Evolutionary conservation across 2,797 vertebrate genomes (phyloP), one percentile per base, ranked within the genome.

Genomic region (Acanthurus lineatus): DNA sequence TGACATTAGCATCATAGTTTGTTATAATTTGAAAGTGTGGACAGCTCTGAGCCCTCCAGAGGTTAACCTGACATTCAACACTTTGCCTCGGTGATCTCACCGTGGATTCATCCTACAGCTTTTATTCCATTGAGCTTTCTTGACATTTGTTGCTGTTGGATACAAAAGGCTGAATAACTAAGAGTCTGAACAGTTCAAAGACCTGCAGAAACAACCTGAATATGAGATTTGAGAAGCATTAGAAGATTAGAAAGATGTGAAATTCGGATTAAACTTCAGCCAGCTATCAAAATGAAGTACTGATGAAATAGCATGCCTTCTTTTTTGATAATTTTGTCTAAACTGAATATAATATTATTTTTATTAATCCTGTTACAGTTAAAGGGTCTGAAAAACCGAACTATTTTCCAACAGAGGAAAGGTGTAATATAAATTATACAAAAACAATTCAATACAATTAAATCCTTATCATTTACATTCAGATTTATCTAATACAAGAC

Each of bases 21-120:
- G 35, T 58, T 69, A 17, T 7, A 16, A 65, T 79, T 6, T 68
- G 19, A 73, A 76, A 35, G 77, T 61, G 25, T 66, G 9, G 19
- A 19, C 40, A 47, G 60, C 1, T 6, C 17, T 16, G n/a, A 72
- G 56, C 51, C 56, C 22, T 48, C 49, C 14, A 76, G 53, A 53
- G 66, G 49, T 42, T 3, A 59, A 56, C 57, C 49, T 61, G 70
- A 76, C 74, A 71, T 75, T 82, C 40, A 69, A 64, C 48, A 71
- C 20, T 16, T 40, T 25, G 10, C 20, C 75, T 22, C 69, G 40
- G 19, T 40, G 75, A 77, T 70, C 59, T 53, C 57, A 68, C 76
- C 69, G 15, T 54, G 48, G 25, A 79, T 82, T 35, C 8, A 62
- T 25, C 45, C 20, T 9, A 54, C 42, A 49, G 12, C 67, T 19